Conservation (phyloP, 2,888 invertebrate species). For the Bursaphelenchus okinawaensis region DNA sequence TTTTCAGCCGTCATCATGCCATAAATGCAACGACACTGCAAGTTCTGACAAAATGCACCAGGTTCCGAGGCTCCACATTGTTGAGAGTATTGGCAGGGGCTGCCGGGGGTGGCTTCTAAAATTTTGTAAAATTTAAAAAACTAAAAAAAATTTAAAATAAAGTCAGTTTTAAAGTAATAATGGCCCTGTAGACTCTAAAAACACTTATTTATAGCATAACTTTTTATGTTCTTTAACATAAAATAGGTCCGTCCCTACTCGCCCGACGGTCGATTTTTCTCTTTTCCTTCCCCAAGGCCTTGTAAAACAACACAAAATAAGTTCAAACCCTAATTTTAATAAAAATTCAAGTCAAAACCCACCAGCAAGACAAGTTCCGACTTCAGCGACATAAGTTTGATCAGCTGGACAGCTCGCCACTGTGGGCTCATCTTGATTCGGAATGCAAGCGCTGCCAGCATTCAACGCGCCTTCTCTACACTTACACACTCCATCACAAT, state of each 20-base stretch:
- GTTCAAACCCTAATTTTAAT: neutral
- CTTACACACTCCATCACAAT: slow-evolving; percentile 54
- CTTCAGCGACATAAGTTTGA: slow-evolving; percentile 55
- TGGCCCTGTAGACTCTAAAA: too few relatives aligned
- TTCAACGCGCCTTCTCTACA: slow-evolving; percentile 54
- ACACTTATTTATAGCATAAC: too few relatives aligned
- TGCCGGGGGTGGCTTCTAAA: slow-evolving; percentile 53
- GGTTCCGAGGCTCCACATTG: slow-evolving; percentile 55
- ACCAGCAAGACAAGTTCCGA: slow-evolving; percentile 57
- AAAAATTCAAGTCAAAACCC: slow-evolving; percentile 1
- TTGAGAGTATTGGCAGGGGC: slow-evolving; percentile 57
- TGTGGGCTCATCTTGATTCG: slow-evolving; percentile 27
- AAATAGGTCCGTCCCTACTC: too few relatives aligned
- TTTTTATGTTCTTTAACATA: too few relatives aligned
- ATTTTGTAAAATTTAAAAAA: slow-evolving; percentile 4
- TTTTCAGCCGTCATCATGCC: slow-evolving; percentile 51
- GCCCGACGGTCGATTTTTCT: too few relatives aligned
- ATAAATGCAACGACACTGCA: slow-evolving; percentile 53
- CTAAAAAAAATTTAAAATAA: slow-evolving; percentile 5
- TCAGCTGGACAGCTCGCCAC: slow-evolving; percentile 44
- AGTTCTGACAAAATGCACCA: slow-evolving; percentile 54
- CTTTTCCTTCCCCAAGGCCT: too few relatives aligned
- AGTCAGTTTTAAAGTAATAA: too few relatives aligned
- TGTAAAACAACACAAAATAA: too few relatives aligned
- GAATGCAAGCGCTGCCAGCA: slow-evolving; percentile 54